Evolutionary conservation across 2,113 vertebrate genomes (phyloP).

Genomic region (Oncorhynchus nerka): DNA sequence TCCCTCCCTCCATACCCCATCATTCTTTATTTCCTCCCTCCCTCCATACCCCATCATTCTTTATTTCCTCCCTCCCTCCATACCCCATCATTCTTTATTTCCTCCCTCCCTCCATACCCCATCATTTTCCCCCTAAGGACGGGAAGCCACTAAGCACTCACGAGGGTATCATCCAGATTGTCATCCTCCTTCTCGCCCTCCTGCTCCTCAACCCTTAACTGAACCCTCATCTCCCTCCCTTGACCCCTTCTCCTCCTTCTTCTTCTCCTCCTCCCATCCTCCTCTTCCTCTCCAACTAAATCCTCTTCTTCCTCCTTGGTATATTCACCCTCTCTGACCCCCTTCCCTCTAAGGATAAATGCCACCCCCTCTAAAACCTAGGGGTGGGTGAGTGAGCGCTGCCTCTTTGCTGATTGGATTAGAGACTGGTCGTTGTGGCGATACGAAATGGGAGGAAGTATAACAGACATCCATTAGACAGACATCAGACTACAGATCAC

Average conservation of each 20-base stretch:
- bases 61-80: too few relatives aligned
- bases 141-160: slow-evolving; percentile 16
- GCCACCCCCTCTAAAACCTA: not conserved
- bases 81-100: too few relatives aligned
- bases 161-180: not conserved
- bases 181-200: not conserved
- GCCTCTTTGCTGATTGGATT: slow-evolving; percentile 41
- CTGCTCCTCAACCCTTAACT: not conserved
- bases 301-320: not conserved
- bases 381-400: slow-evolving; percentile 33
- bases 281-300: too few relatives aligned
- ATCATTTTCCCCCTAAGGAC: not conserved
- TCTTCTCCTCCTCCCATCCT: too few relatives aligned
- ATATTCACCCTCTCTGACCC: not conserved
- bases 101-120: not conserved
- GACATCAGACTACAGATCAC: slow-evolving; percentile 1
- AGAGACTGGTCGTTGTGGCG: slow-evolving; percentile 19
- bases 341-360: slow-evolving; percentile 10
- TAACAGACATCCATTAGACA: slow-evolving; percentile 33
- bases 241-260: too few relatives aligned
- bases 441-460: slow-evolving; percentile 33
- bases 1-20: too few relatives aligned
- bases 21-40: too few relatives aligned
- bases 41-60: too few relatives aligned
- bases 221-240: too few relatives aligned